These are phyloP conservation scores for Mus spicilegus DNA, from an alignment of 2,113 vertebrate genomes.

Conservation along the genomic window DNA sequence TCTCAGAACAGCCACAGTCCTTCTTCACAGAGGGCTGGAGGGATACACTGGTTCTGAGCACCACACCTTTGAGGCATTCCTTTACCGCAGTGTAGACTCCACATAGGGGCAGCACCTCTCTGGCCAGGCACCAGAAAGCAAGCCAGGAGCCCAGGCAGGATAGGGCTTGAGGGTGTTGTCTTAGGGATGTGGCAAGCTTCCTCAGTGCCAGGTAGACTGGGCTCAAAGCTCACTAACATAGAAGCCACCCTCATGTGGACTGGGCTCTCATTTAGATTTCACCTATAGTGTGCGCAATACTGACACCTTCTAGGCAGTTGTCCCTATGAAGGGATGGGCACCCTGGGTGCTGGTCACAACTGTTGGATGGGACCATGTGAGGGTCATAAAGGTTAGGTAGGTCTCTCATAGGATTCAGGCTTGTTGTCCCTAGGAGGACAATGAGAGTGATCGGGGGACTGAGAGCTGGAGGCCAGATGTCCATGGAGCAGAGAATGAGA, in stretches of 20 bases:
- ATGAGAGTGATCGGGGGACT: not conserved
- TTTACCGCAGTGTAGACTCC: too few species aligned
- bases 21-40: too few species aligned
- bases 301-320: not conserved
- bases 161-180: too few species aligned
- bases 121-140: too few species aligned
- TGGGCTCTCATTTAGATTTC: not conserved
- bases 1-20: not conserved
- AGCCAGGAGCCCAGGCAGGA: not conserved
- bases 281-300: rapidly evolving
- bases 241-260: not conserved
- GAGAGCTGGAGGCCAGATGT: not conserved
- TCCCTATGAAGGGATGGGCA: not conserved
- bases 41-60: rapidly evolving
- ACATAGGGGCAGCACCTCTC: not conserved
- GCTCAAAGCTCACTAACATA: not conserved
- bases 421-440: not conserved
- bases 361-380: rapidly evolving
- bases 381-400: not conserved
- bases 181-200: not conserved
- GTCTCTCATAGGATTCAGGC: rapidly evolving
- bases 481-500: not conserved
- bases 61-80: not conserved
- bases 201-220: not conserved
- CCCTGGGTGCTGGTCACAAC: not conserved